Evolutionary conservation across 2,888 invertebrate species (phyloP), one percentile per base, ranked within the genome.

Genomic region (Ichneumoninae sp.): DNA sequence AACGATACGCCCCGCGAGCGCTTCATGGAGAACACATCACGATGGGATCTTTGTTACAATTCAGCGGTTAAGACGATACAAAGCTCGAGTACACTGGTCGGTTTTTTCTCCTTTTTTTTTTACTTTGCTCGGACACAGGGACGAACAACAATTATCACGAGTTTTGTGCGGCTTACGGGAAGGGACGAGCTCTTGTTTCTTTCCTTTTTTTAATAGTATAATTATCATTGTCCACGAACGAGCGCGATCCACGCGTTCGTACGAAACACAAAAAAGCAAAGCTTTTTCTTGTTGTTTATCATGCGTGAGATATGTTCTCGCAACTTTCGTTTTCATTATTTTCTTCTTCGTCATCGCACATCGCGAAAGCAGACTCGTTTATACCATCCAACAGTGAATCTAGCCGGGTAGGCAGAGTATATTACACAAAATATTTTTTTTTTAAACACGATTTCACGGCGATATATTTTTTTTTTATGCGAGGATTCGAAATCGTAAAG

Each of bases 1-100:
- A 50, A 70, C 57, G 71, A 68, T 82, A 79, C 79, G 82, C 75
- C 79, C 71, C 74, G 70, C 72, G 79, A 68, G 70, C 82, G 81
- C 82, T 82, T 79, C 65, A 83, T 75, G 81, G 83, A 62, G 62
- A 87, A 87, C 83, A 87, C 83, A 86, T 86, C 82, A 86, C 84
- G 86, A 88, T 86, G 84, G 85, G 85, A 86, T 86, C 65, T 86
- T 84, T 69, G 66, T 86, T 84, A 79, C 71, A 84, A 86, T 82
- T 84, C 69, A 72, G 78, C 80, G 74, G 69, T 80, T 74, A 81
- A 75, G 77, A 87, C 80, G 80, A 86, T 80, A 78, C 77, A 82
- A 86, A 86, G 84, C 85, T 85, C 86, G 79, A 74, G 66, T 84
- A 84, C 80, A 85, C 69, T 86, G 76, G 81, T 85, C 78, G 76